phyloP scores from a whole-genome alignment of 2,113 vertebrate genomes.

The Odocoileus hemionus region DNA sequence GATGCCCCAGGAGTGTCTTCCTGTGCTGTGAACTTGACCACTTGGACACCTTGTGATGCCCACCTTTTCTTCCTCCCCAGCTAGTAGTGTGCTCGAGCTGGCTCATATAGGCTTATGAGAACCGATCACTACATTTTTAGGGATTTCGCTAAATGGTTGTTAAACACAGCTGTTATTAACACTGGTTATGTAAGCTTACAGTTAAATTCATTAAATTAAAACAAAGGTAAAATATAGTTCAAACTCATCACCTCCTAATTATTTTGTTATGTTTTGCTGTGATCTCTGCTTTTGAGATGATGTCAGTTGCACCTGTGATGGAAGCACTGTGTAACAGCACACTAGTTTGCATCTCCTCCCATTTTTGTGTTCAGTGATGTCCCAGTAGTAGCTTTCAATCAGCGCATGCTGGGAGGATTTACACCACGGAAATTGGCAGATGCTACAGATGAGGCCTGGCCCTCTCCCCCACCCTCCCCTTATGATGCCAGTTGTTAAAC shows the following conservation, averaged over 20 bases:
- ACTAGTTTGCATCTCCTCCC: fast-evolving
- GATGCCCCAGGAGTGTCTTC: not conserved
- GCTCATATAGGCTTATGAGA: not conserved
- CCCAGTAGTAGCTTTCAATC: no score
- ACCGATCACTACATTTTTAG: not conserved
- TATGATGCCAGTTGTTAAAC: no score
- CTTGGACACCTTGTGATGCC: not conserved
- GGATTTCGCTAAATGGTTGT: not conserved
- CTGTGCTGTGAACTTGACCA: not conserved
- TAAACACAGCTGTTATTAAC: not conserved
- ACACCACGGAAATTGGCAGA: not conserved
- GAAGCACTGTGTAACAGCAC: fast-evolving
- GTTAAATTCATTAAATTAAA: not conserved
- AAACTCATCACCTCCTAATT: not conserved
- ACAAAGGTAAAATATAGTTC: not conserved
- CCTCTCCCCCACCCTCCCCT: no score
- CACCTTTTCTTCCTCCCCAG: not conserved
- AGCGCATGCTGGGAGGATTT: not conserved
- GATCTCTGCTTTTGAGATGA: not conserved
- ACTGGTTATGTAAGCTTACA: not conserved
- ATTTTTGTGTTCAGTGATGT: not conserved
- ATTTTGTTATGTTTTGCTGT: not conserved
- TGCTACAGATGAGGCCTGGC: fast-evolving
- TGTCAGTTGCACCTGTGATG: fast-evolving
- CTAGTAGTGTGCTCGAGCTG: not conserved